phyloP scores from a whole-genome alignment of 1,140 invertebrate species.

The Tetramorium parvispinum region DNA sequence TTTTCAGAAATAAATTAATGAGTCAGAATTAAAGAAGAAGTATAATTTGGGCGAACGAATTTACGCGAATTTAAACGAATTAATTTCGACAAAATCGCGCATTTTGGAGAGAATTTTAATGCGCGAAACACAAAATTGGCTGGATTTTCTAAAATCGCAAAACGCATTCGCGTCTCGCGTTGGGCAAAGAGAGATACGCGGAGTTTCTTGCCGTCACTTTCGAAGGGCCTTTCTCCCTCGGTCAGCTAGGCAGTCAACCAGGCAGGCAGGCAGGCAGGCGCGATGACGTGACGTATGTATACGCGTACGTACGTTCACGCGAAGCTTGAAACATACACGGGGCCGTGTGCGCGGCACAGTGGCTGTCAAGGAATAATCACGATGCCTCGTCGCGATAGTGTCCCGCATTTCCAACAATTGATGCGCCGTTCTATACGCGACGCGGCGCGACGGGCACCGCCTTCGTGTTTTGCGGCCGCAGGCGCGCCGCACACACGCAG shows the following conservation, averaged over 20 bases:
- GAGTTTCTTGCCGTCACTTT: slow-evolving; percentile 49
- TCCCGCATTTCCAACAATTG: slow-evolving; percentile 75
- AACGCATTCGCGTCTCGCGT: no score
- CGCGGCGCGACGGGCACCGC: slow-evolving; percentile 57
- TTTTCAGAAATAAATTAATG: not conserved
- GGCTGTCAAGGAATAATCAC: slow-evolving; percentile 76
- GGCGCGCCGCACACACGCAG: not conserved
- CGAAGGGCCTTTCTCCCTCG: slow-evolving; percentile 8
- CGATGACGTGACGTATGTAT: slow-evolving; percentile 45
- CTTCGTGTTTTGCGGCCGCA: slow-evolving; percentile 64
- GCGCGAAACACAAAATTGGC: not conserved
- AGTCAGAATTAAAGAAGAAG: not conserved
- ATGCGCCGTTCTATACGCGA: slow-evolving; percentile 66
- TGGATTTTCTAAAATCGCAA: not conserved
- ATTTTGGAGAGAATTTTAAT: not conserved
- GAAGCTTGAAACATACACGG: slow-evolving; percentile 33
- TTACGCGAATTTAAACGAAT: not conserved
- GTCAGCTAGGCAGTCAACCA: not conserved
- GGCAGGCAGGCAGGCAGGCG: slow-evolving; percentile 4
- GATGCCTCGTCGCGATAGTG: slow-evolving; percentile 71
- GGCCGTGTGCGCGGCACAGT: slow-evolving; percentile 35
- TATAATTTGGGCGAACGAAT: not conserved
- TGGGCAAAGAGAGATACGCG: not conserved
- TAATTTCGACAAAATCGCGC: not conserved
- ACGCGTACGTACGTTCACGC: slow-evolving; percentile 44